Conservation (phyloP, 2,797 vertebrate species). For the Danio choprae region DNA sequence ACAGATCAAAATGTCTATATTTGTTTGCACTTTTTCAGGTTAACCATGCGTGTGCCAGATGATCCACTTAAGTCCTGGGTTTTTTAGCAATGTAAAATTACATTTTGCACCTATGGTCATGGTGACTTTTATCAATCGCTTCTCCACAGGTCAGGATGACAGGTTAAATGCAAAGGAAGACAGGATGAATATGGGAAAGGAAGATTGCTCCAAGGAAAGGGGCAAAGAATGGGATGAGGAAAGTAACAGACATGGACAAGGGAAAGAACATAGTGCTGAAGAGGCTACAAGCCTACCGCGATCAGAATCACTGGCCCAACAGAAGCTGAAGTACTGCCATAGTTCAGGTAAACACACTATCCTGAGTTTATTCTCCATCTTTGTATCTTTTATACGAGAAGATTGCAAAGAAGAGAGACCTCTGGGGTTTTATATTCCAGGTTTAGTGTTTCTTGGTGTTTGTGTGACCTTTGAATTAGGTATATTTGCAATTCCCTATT, state of each 20-base stretch:
- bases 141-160: slow-evolving; percentile 30
- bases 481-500: slow-evolving; percentile 36
- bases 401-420: slow-evolving; percentile 24
- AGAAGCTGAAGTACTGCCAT: neutral
- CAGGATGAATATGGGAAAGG: neutral
- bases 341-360: slow-evolving; percentile 11
- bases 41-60: neutral
- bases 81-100: neutral
- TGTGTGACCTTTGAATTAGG: slow-evolving; percentile 38
- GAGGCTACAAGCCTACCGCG: neutral
- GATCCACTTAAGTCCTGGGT: neutral
- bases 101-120: neutral
- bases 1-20: slow-evolving; percentile 8
- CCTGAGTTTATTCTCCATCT: neutral
- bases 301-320: neutral
- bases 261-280: slow-evolving; percentile 17
- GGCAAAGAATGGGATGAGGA: slow-evolving; percentile 16
- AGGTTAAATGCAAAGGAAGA: slow-evolving; percentile 26
- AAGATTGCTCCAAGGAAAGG: slow-evolving; percentile 11
- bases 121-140: neutral
- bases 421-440: slow-evolving; percentile 13
- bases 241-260: neutral
- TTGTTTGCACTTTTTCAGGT: slow-evolving; percentile 25
- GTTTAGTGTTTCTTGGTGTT: slow-evolving; percentile 12
- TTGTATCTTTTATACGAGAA: neutral